These are phyloP conservation scores for Podargus strigoides DNA, from an alignment of 2,797 vertebrate genomes.

Conservation along the genomic window DNA sequence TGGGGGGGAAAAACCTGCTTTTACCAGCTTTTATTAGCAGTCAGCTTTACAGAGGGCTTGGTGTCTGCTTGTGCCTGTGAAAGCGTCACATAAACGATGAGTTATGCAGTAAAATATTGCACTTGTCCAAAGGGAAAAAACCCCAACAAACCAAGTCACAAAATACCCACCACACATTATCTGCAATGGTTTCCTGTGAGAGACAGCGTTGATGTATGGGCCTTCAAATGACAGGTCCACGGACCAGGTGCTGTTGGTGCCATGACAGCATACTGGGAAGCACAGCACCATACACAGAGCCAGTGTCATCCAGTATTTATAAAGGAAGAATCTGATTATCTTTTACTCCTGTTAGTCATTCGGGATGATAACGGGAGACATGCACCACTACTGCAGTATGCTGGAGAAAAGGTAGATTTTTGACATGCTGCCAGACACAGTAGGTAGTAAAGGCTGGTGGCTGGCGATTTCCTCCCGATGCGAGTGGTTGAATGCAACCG, in stretches of 20 bases:
- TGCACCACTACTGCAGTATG: neutral
- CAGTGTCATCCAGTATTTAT: neutral
- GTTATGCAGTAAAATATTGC: neutral
- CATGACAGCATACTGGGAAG: neutral
- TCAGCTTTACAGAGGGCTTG: neutral
- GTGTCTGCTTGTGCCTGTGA: neutral
- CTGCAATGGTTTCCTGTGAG: neutral
- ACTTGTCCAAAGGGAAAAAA: neutral
- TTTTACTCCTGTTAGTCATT: constrained; percentile 11
- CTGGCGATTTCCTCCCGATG: neutral
- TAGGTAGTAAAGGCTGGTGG: constrained; percentile 10
- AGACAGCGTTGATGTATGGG: neutral
- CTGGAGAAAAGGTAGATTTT: constrained; percentile 16
- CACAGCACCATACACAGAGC: fast-evolving
- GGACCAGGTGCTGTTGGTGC: neutral
- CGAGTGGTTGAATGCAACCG: neutral
- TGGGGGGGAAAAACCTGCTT: neutral
- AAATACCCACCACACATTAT: fast-evolving
- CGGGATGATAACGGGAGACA: constrained; percentile 13
- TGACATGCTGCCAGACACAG: neutral
- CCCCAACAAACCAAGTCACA: neutral
- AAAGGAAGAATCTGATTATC: neutral
- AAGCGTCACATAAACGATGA: neutral
- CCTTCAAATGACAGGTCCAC: neutral
- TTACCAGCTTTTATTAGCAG: neutral